Evolutionary conservation across 2,797 vertebrate genomes (phyloP), one percentile per base, ranked within the genome.

Genomic region (Pampus argenteus): DNA sequence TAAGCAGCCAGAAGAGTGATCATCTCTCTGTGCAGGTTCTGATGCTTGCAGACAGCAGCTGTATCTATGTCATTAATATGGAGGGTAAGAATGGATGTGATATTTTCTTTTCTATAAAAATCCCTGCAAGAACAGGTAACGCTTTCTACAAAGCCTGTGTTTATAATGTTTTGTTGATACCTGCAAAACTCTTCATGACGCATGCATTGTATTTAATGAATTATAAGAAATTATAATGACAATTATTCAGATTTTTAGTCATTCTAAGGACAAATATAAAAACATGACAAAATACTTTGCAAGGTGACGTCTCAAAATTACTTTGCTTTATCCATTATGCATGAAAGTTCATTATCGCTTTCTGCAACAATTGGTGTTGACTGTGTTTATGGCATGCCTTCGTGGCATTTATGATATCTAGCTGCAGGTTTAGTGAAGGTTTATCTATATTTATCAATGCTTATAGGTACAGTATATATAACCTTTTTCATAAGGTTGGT

Each of bases 41-140:
- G 34, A 36, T 61, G 25, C 47, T 86, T 42, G 88, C 85, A 57
- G 47, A 85, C 5, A 64, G 20, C 11, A 69, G 57, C 86, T 94
- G 94, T 15, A 64, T 90, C 18, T 94, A 93, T 79, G 76, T 62
- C 2, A 57, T 94, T 55, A 50, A 42, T 5, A 84, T 90, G 31
- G 77, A 69, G 2, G 87, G 93, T 94, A 81, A 85, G 88, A 36
- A 77, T 0, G 10, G 18, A 45, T 14, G 0, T 26, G 0, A 29
- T 6, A 9, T 34, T 10, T 25, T 44, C 18, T 22, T 22, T 25
- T 23, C 11, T 13, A 0, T 3, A 42, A 56, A 57, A 17, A 50
- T 15, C n/a, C 34, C 28, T 22, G 31, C 15, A 51, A 28, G 0
- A 49, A 58, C 0, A n/a, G 5, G 28, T 20, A 20, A 56, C 13